A percentile compares a stretch with the other conserved stretches of the same genome.
Conservation (phyloP, 2,888 invertebrate species). For the Drosophila yooni region DNA sequence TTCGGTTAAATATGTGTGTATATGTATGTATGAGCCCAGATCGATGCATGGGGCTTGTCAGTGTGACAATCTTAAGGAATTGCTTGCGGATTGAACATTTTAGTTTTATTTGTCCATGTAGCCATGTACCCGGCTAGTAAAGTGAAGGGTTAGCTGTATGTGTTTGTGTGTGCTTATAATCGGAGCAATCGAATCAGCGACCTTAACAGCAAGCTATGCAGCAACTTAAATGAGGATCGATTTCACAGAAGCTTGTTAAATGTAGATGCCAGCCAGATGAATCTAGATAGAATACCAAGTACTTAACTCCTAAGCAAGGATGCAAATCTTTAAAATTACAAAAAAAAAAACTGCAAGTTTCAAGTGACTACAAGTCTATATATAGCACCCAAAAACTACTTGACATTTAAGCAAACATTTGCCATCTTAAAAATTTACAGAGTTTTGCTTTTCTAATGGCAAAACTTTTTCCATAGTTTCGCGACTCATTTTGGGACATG, state of each 20-base stretch:
- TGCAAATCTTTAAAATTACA: slow-evolving; percentile 33
- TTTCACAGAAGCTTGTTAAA: slow-evolving; percentile 63
- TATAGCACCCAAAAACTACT: neutral
- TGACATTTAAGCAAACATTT: neutral
- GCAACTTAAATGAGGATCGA: slow-evolving; percentile 49
- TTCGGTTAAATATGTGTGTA: slow-evolving; percentile 1
- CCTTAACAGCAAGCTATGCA: slow-evolving; percentile 42
- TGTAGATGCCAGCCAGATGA: slow-evolving; percentile 38
- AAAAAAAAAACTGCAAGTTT: neutral
- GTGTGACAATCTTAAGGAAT: slow-evolving; percentile 66
- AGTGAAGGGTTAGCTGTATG: slow-evolving; percentile 48
- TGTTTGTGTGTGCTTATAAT: slow-evolving; percentile 40
- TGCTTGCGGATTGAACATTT: slow-evolving; percentile 50
- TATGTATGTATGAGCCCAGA: slow-evolving; percentile 4
- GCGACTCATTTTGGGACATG: neutral
- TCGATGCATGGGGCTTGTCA: slow-evolving; percentile 58
- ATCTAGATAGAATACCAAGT: slow-evolving; percentile 43
- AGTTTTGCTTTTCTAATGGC: neutral
- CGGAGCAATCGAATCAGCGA: slow-evolving; percentile 59
- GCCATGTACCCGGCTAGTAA: slow-evolving; percentile 28
- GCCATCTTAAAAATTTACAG: neutral
- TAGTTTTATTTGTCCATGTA: slow-evolving; percentile 42
- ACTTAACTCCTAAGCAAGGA: slow-evolving; percentile 24
- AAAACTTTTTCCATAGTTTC: neutral
- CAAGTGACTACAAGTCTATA: neutral